These are phyloP conservation scores for Acinonyx jubatus DNA, from an alignment of 2,113 vertebrate species.

Conservation along the genomic window DNA sequence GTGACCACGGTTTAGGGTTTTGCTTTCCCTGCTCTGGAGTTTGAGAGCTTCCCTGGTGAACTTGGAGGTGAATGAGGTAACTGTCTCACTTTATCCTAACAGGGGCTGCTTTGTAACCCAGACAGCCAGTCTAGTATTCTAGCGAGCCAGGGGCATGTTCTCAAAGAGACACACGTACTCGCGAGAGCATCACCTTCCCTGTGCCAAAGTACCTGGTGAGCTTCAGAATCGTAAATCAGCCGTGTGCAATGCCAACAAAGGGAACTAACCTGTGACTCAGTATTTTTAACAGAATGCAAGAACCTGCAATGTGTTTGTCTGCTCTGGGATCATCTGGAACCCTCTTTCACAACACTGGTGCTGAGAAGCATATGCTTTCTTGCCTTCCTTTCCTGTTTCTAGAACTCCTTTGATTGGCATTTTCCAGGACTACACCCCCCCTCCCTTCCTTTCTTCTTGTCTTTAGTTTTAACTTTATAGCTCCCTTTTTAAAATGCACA, in stretches of 20 bases:
- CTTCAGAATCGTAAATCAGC: neutral
- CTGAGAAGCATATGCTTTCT: neutral
- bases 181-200: neutral
- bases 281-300: neutral
- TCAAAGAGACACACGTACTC: neutral
- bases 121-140: neutral
- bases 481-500: neutral
- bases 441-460: neutral
- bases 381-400: neutral
- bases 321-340: neutral
- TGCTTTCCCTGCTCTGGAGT: conserved; percentile 45
- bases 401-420: neutral
- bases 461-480: neutral
- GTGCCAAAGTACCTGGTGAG: neutral
- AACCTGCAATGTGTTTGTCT: neutral
- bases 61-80: conserved; percentile 38
- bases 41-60: conserved; percentile 28
- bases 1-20: conserved; percentile 10
- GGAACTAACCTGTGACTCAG: neutral
- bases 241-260: neutral
- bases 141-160: neutral
- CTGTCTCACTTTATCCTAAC: conserved; percentile 26
- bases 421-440: neutral
- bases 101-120: conserved; percentile 60
- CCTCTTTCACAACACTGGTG: neutral